Conservation (phyloP, 2,113 vertebrate species). For the Melanocharis versteri region DNA sequence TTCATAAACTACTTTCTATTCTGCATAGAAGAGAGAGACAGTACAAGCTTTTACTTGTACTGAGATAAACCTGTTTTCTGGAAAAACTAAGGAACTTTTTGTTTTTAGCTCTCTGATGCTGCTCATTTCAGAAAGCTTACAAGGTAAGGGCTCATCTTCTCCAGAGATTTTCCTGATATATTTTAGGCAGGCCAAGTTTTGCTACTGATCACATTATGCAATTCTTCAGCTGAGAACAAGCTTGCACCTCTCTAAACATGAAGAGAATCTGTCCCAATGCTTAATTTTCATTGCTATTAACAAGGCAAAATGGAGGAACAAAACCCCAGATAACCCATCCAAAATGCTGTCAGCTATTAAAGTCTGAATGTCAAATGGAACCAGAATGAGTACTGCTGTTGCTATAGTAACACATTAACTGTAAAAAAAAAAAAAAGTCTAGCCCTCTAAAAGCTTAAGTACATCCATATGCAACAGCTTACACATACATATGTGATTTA, state of each 20-base stretch:
- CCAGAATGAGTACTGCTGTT: not conserved
- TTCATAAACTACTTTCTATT: not conserved
- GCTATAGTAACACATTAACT: not conserved
- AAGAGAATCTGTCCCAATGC: not conserved
- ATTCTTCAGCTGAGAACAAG: not conserved
- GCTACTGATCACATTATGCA: not conserved
- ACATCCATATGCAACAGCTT: constrained; percentile 45
- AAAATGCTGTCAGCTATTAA: not conserved
- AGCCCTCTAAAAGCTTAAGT: constrained; percentile 40
- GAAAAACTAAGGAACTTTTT: not conserved
- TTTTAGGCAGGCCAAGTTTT: not conserved
- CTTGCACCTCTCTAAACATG: not conserved
- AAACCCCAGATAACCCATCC: not conserved
- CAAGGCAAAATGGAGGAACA: not conserved
- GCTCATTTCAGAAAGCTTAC: not conserved
- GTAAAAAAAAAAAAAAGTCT: not conserved
- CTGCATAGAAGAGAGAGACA: not conserved
- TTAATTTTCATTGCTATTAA: not conserved
- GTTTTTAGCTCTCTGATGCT: not conserved
- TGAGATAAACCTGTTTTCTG: not conserved
- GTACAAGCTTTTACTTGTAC: not conserved
- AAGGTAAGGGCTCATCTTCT: not conserved
- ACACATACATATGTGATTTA: not conserved
- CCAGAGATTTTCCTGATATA: not conserved
- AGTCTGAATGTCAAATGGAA: constrained; percentile 20